phyloP scores from a whole-genome alignment of 1,140 invertebrate species.

The Penaeus vannamei region DNA sequence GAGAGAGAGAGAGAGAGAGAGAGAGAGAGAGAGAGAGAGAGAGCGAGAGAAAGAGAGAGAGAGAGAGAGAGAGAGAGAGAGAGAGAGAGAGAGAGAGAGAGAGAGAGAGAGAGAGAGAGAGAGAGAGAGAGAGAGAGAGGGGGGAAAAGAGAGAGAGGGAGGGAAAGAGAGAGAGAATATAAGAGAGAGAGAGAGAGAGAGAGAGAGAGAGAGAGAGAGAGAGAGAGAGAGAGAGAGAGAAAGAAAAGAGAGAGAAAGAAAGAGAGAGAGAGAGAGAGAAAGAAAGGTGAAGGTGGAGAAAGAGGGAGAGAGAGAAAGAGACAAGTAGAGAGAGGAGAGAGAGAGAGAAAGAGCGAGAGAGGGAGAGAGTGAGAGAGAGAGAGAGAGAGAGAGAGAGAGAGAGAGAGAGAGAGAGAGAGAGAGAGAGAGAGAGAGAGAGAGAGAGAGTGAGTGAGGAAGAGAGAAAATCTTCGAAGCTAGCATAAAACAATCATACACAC shows the following conservation, averaged over 20 bases:
- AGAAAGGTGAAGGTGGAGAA: background rate
- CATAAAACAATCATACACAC: too few species aligned
- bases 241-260: background rate
- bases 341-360: background rate
- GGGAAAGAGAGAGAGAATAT: background rate
- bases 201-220: background rate
- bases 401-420: constrained; percentile 6
- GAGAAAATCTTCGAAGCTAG: background rate
- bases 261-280: background rate
- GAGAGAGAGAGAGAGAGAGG: background rate
- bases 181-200: constrained; percentile 25
- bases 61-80: background rate
- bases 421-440: constrained; percentile 30
- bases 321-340: background rate
- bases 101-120: background rate
- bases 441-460: constrained; percentile 31
- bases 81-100: background rate
- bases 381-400: background rate
- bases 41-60: background rate
- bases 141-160: background rate
- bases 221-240: constrained; percentile 37
- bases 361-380: constrained; percentile 2
- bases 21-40: constrained; percentile 6
- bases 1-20: background rate
- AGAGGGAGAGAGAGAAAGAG: background rate